phyloP scores from a whole-genome alignment of 2,888 invertebrate genomes.

The Acanthopleura granulata region DNA sequence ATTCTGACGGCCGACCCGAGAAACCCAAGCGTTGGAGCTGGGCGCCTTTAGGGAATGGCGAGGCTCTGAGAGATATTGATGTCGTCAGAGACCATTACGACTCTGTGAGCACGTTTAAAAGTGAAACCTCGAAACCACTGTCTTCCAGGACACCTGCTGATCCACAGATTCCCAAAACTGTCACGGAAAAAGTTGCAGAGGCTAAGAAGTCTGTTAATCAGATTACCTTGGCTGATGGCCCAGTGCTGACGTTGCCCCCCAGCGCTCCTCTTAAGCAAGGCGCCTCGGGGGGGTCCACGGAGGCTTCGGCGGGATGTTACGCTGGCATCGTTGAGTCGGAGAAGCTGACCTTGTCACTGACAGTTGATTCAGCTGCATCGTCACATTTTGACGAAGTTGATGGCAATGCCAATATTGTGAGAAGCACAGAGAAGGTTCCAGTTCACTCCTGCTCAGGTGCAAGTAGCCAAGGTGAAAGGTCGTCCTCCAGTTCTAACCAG shows the following conservation, averaged over 20 bases:
- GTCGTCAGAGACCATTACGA: not conserved
- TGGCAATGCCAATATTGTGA: slow-evolving; percentile 8
- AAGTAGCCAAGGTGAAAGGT: not conserved
- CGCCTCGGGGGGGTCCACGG: not conserved
- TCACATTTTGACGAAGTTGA: not conserved
- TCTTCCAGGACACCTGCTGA: not conserved
- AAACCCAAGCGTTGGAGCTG: slow-evolving; percentile 5
- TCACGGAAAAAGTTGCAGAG: not conserved
- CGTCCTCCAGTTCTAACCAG: not conserved
- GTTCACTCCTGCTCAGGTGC: not conserved
- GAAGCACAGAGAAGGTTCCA: not conserved
- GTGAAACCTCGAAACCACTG: not conserved
- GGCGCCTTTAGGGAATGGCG: not conserved
- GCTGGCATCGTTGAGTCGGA: not conserved
- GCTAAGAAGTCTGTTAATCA: not conserved
- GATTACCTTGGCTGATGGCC: not conserved
- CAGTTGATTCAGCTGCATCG: not conserved
- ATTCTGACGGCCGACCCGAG: not conserved
- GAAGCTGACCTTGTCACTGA: not conserved
- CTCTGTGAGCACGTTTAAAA: not conserved
- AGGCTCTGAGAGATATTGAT: not conserved
- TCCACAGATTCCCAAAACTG: not conserved
- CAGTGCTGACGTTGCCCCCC: not conserved
- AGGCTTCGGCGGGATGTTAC: not conserved
- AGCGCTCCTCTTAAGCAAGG: not conserved